These are phyloP conservation scores for Enteromius afrohamiltoni DNA, from an alignment of 2,797 vertebrate species.

Conservation along the genomic window DNA sequence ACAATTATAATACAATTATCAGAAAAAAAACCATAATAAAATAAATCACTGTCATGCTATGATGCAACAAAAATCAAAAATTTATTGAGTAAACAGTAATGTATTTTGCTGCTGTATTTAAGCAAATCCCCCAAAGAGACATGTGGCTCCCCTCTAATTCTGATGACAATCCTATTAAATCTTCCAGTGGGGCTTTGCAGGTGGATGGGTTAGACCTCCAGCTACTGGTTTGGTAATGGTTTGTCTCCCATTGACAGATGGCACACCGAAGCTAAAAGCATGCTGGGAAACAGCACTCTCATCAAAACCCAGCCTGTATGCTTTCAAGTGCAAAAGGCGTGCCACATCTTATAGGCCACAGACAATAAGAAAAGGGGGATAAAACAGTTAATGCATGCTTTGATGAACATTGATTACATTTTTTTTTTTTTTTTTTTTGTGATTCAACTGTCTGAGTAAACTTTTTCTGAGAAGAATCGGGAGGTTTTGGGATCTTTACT, in stretches of 20 bases:
- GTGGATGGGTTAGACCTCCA: not conserved
- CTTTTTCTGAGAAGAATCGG: not conserved
- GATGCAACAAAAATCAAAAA: not conserved
- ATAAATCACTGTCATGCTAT: not conserved
- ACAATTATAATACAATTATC: not conserved
- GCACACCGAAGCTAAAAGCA: conserved; percentile 7
- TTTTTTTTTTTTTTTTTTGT: not conserved
- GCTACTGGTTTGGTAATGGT: conserved; percentile 2
- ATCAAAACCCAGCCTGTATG: not conserved
- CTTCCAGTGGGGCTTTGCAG: not conserved
- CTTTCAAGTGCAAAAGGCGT: not conserved
- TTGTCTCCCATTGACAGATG: conserved; percentile 29
- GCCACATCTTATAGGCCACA: not conserved
- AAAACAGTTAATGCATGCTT: not conserved
- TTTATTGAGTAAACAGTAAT: not conserved
- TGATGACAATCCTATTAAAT: conserved; percentile 48
- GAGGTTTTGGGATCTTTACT: not conserved
- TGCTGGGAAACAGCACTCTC: conserved; percentile 22
- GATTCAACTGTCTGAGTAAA: not conserved
- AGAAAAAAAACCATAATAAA: not conserved
- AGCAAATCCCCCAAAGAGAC: conserved; percentile 14
- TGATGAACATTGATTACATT: not conserved
- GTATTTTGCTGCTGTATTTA: not conserved
- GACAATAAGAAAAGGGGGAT: not conserved
- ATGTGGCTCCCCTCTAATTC: conserved; percentile 35